Base-by-base conservation (phyloP, 2,113 vertebrate species). In the Dicerorhinus sumatrensis region DNA sequence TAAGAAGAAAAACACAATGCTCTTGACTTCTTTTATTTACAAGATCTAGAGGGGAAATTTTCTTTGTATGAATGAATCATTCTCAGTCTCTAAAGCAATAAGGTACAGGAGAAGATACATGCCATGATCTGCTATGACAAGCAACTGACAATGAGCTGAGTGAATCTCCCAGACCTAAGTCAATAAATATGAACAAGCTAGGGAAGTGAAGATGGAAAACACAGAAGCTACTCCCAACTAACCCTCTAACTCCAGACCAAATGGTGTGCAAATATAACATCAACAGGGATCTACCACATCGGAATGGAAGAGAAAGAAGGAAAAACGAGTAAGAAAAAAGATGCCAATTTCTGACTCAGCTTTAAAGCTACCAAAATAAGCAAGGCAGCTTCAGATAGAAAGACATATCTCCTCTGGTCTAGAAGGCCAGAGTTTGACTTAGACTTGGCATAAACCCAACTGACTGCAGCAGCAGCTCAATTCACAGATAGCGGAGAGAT, bases 41-140 rank as follows among this genome's bases (percentile, higher is more conserved):
- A 46, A 82, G 9, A 98, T 73, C 4, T 29, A 96, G 84, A 95
- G 90, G 83, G 86, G 95, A 60, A 77, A 96, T 95, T 97, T 97
- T 98, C 21, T 97, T 54, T 10, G 73, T 95, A 91, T 98, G 98
- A 98, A 98, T 98, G 97, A 99, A 98, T 98, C 98, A 98, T 97
- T 96, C 51, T 72, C 36, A 92, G 92, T 98, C 94, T 98, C 97
- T 89, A 92, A 94, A 97, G 92, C 95, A 93, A 93, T 98, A 98
- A 91, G 3, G 97, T 67, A 18, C 75, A 0, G 87, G 73, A 97
- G 96, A 98, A 98, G 97, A 97, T 14, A 97, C 93, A 97, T 96
- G 96, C 81, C 96, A 94, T 36, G 94, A 98, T 93, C 63, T 62
- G 42, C 92, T 76, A 89, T 89, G 98, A 98, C 97, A 98, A 98